Conservation (phyloP, 2,113 vertebrate species). For the Monopterus albus region DNA sequence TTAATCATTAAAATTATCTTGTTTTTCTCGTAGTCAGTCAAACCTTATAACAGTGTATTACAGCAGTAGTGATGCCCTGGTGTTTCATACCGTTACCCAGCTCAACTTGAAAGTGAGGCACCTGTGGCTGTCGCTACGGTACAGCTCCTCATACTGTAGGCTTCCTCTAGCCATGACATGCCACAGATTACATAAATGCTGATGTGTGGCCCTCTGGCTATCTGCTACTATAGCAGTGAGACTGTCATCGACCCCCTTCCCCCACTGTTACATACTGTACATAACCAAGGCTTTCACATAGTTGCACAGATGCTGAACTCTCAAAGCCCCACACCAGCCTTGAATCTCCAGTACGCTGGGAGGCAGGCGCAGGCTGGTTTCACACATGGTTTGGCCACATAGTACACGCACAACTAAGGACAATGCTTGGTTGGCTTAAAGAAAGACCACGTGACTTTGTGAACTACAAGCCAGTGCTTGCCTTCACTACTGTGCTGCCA, state of each 20-base stretch:
- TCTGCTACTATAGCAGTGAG: constrained; percentile 57
- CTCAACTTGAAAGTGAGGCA: constrained; percentile 5
- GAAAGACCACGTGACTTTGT: constrained; percentile 46
- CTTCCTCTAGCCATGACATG: constrained; percentile 43
- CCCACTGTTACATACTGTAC: constrained; percentile 8
- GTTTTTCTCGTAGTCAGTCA: not conserved
- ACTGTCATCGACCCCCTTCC: constrained; percentile 35
- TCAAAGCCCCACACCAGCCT: constrained; percentile 35
- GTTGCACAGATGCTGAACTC: constrained; percentile 22
- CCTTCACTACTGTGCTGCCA: constrained; percentile 27
- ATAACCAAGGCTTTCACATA: constrained; percentile 37
- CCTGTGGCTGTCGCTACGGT: constrained; percentile 15
- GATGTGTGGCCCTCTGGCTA: constrained; percentile 55
- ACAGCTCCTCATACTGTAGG: constrained; percentile 30
- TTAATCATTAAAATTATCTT: not conserved
- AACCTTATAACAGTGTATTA: not conserved
- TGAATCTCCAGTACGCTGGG: constrained; percentile 29
- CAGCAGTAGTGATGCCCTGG: constrained; percentile 12
- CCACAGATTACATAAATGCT: constrained; percentile 67
- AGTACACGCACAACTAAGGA: constrained; percentile 15
- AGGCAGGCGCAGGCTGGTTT: constrained; percentile 18
- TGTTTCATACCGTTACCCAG: constrained; percentile 18
- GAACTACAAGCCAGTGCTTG: constrained; percentile 17
- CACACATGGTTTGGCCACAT: not conserved
- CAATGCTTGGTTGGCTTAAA: constrained; percentile 37